These are phyloP conservation scores for Synergus laeviventris DNA, from an alignment of 2,888 invertebrate genomes.

Conservation along the genomic window DNA sequence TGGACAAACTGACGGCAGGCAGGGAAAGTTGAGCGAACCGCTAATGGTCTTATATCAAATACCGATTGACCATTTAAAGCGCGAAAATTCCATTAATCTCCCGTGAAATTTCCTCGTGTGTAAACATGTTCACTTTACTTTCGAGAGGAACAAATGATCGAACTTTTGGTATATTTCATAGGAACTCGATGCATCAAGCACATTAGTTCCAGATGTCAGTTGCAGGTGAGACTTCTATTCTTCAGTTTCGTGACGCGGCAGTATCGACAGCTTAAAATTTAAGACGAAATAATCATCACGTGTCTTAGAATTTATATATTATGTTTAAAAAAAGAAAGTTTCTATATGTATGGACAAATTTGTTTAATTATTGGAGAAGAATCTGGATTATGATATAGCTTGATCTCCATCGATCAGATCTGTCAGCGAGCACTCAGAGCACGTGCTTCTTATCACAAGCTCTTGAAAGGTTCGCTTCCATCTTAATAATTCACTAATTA, in stretches of 20 bases:
- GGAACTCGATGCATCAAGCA: constrained; percentile 45
- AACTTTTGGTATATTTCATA: constrained; percentile 58
- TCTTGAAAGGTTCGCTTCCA: constrained; percentile 48
- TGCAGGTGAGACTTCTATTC: constrained; percentile 43
- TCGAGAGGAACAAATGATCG: constrained; percentile 50
- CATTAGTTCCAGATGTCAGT: constrained; percentile 60
- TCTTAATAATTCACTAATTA: constrained; percentile 60
- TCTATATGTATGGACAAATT: neutral
- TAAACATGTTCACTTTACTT: constrained; percentile 64
- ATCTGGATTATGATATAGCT: constrained; percentile 27
- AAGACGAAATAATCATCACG: neutral
- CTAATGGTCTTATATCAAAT: constrained; percentile 70
- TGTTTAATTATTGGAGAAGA: neutral
- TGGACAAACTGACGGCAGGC: constrained; percentile 45
- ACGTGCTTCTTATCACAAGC: constrained; percentile 51
- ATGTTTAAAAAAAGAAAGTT: neutral
- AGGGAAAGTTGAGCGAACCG: constrained; percentile 56
- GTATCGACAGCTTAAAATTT: neutral
- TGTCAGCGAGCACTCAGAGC: constrained; percentile 49
- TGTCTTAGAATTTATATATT: neutral
- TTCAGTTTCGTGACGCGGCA: neutral
- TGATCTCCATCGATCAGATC: constrained; percentile 40
- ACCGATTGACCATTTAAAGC: constrained; percentile 64
- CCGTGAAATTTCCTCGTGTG: constrained; percentile 66
- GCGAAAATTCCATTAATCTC: constrained; percentile 67